Conservation (phyloP, 1,140 invertebrate genomes). For the Mercenaria mercenaria region DNA sequence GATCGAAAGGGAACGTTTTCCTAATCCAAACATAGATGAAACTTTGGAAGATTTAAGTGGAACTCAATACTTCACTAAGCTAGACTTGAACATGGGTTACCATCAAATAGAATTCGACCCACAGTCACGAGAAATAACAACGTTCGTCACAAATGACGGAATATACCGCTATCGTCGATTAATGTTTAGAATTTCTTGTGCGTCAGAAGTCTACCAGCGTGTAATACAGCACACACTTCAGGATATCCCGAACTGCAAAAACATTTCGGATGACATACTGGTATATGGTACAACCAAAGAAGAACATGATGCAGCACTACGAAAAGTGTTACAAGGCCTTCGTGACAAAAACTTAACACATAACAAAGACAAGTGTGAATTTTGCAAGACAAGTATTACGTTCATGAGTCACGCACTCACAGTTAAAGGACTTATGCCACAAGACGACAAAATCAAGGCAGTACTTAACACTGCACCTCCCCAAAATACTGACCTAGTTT, state of each 20-base stretch:
- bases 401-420: conserved; percentile 56
- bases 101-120: conserved; percentile 71
- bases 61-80: conserved; percentile 51
- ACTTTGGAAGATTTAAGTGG: conserved; percentile 65
- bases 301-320: too few relatives aligned
- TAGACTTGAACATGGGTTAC: conserved; percentile 70
- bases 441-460: conserved; percentile 82
- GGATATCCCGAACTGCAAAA: too few relatives aligned
- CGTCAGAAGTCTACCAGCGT: conserved; percentile 80
- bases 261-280: too few relatives aligned
- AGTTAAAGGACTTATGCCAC: conserved; percentile 80
- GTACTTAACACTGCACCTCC: conserved; percentile 85
- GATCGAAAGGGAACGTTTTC: conserved; percentile 64
- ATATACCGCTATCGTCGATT: too few relatives aligned
- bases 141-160: too few relatives aligned
- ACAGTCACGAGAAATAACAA: conserved; percentile 66
- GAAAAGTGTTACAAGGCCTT: conserved; percentile 18
- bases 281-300: too few relatives aligned
- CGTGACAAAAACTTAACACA: conserved; percentile 39
- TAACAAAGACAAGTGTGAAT: conserved; percentile 53
- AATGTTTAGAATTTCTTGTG: conserved; percentile 26
- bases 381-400: conserved; percentile 27
- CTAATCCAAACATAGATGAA: conserved; percentile 71
- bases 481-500: too few relatives aligned
- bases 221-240: conserved; percentile 59